Conservation (phyloP, 23 tunicate genomes). For the Styela clava region DNA sequence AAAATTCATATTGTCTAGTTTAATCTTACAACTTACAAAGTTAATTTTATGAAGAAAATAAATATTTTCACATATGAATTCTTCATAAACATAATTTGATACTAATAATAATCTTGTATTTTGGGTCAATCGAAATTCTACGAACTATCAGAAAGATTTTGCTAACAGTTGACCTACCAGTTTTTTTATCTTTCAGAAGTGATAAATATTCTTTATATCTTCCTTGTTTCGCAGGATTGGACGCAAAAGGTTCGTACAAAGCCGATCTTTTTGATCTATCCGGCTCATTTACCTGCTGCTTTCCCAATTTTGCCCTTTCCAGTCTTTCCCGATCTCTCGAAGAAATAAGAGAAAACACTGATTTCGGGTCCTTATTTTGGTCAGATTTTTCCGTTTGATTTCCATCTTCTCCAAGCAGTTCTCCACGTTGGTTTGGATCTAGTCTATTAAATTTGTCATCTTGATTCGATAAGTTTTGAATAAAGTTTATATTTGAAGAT, state of each 20-base stretch:
- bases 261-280: constrained; percentile 20
- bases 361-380: constrained; percentile 32
- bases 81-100: too few relatives aligned
- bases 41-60: too few relatives aligned
- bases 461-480: too few relatives aligned
- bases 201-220: constrained; percentile 63
- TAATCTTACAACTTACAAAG: too few relatives aligned
- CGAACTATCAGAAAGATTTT: too few relatives aligned
- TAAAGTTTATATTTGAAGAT: neutral
- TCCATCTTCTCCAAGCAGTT: constrained; percentile 23
- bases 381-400: neutral
- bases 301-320: constrained; percentile 41
- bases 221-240: constrained; percentile 64
- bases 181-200: constrained; percentile 2
- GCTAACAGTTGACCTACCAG: constrained; percentile 5
- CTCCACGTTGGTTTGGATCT: constrained; percentile 36
- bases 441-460: constrained; percentile 16
- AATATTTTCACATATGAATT: too few relatives aligned
- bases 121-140: too few relatives aligned
- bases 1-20: too few relatives aligned
- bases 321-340: constrained; percentile 46
- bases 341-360: constrained; percentile 69
- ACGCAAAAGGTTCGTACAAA: constrained; percentile 52
- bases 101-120: too few relatives aligned
- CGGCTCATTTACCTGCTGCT: neutral